Percentiles rank a stretch among this genome's conserved stretches.
These are phyloP conservation scores for Lagopus muta DNA, from an alignment of 2,113 vertebrate species.

Conservation along the genomic window DNA sequence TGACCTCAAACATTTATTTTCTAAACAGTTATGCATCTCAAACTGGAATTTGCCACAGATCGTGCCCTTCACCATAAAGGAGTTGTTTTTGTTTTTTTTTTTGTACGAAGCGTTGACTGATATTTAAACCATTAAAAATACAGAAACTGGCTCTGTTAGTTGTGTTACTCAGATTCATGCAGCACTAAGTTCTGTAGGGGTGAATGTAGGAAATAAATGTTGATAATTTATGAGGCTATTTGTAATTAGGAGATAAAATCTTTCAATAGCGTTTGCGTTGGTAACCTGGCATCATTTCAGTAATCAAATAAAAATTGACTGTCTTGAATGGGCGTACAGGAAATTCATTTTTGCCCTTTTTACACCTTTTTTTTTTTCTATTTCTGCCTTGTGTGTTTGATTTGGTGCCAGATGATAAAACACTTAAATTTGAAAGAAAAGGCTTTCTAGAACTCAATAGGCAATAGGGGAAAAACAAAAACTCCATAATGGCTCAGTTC, in stretches of 20 bases:
- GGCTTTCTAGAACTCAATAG: neutral
- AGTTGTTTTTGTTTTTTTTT: neutral
- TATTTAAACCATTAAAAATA: neutral
- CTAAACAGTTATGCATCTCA: neutral
- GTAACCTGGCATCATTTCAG: neutral
- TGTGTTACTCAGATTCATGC: neutral
- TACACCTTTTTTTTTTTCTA: neutral
- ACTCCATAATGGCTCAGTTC: neutral
- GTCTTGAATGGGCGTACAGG: neutral
- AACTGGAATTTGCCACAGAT: neutral
- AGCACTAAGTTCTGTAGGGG: neutral
- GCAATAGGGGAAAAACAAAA: neutral
- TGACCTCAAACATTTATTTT: neutral
- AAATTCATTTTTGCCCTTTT: neutral
- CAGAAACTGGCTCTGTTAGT: neutral
- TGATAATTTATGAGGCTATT: neutral
- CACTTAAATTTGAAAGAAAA: neutral
- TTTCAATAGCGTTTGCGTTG: neutral
- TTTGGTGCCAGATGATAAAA: neutral
- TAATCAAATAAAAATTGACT: neutral
- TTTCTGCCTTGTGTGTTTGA: neutral
- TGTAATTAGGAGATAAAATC: neutral
- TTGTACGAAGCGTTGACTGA: neutral
- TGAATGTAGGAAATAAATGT: neutral
- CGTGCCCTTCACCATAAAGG: neutral